Base-by-base conservation (phyloP, 1,140 invertebrate genomes). In the Pissodes strobi region DNA sequence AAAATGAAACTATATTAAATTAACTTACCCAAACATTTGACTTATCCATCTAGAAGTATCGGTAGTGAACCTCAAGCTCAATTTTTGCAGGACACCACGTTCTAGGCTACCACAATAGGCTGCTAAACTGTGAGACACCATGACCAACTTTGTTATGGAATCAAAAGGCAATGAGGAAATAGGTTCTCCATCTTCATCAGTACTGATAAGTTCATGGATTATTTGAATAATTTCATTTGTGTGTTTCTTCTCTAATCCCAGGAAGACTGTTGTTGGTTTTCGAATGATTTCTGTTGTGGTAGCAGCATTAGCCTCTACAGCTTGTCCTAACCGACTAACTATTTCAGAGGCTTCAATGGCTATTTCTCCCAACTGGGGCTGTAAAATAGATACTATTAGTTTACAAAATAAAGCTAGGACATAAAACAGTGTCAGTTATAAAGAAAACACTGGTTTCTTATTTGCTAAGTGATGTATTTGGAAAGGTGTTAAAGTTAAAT, bases 11-110 rank as follows among this genome's bases (percentile, higher is more conserved):
- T n/a, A n/a, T n/a, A n/a, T n/a, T 21, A n/a, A 27, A 41, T 41
- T 55, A 43, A 67, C 70, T 68, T 76, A 89, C 88, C 88, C 89
- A 76, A 93, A 93, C 71, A 92, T 84, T 71, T 91, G 86, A 56
- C 88, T 86, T 27, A 93, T 80, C 90, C 90, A 92, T 69, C 89
- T 81, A 3, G 88, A 88, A 0, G 88, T 88, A 71, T 93, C 91
- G 13, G 86, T 86, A 0, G 86, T 85, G 34, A 93, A 83, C 68
- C 89, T 86, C 45, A 84, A 84, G 18, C 87, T 86, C 25, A 93
- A 77, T 70, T 86, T 84, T 37, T 88, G 86, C 27, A 90, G 82
- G 75, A 91, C 86, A 51, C 80, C 78, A 41, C 86, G 81, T 45
- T 90, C 88, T 45, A 94, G 76, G 30, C 86, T 85, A 5, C 87